A percentile compares a stretch with the other conserved stretches of the same genome.
Evolutionary conservation across 2,888 invertebrate species (phyloP).

Genomic region (Chrysodeixis includens): DNA sequence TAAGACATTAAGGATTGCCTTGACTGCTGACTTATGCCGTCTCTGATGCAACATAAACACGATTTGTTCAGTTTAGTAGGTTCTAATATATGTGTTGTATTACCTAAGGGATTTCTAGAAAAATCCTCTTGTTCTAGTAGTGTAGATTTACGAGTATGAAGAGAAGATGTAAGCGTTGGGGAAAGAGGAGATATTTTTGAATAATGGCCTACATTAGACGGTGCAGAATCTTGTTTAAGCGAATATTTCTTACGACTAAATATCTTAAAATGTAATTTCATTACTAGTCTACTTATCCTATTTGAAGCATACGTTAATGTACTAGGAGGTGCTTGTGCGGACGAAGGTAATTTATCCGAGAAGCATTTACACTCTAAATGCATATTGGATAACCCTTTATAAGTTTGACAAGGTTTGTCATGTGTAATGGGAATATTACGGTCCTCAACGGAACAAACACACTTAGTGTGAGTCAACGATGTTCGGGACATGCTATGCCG

Average conservation of each 20-base stretch:
- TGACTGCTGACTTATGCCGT: constrained; percentile 5
- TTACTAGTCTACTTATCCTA: constrained; percentile 35
- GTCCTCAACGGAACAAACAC: background rate
- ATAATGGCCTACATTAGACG: background rate
- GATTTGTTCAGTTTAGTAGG: constrained; percentile 11
- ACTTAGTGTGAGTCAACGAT: background rate
- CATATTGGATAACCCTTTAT: background rate
- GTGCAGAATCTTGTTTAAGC: constrained; percentile 9
- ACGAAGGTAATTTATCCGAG: constrained; percentile 7
- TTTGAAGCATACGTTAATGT: constrained; percentile 11
- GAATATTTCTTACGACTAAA: constrained; percentile 42
- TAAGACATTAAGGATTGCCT: constrained; percentile 12
- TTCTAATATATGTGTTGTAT: background rate
- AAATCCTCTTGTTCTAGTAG: background rate
- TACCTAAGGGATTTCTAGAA: background rate
- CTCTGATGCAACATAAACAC: constrained; percentile 3
- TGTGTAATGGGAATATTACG: background rate
- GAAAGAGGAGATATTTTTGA: background rate
- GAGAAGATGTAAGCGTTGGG: background rate
- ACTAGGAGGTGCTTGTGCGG: constrained; percentile 7
- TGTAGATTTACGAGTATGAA: constrained; percentile 1
- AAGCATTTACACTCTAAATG: background rate
- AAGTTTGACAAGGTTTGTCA: background rate
- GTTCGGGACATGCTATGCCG: background rate
- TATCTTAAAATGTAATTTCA: constrained; percentile 28